Percentiles rank a stretch among this genome's conserved stretches.
Evolutionary conservation across 1,140 invertebrate genomes (phyloP).

Genomic region (Asobara japonica): DNA sequence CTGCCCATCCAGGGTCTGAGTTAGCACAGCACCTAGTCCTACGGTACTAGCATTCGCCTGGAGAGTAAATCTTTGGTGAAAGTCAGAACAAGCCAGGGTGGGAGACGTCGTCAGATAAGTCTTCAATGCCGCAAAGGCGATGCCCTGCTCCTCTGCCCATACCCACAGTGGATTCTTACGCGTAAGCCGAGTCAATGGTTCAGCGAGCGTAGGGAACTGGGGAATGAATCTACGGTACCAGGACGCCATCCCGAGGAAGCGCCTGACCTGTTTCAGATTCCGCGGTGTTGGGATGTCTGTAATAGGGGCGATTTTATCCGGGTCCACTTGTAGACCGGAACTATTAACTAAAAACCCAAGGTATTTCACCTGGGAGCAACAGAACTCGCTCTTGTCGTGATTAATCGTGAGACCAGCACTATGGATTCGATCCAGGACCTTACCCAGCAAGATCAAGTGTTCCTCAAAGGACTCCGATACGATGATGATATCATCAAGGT

Average conservation of each 20-base stretch:
- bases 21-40: constrained; percentile 45
- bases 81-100: constrained; percentile 35
- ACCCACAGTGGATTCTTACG: constrained; percentile 42
- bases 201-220: constrained; percentile 48
- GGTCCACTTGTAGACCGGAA: too few relatives aligned
- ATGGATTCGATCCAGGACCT: constrained; percentile 34
- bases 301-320: constrained; percentile 43
- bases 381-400: constrained; percentile 53
- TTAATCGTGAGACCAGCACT: constrained; percentile 43
- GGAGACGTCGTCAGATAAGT: constrained; percentile 34
- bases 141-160: constrained; percentile 31
- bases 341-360: constrained; percentile 53
- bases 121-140: constrained; percentile 36
- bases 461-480: constrained; percentile 50
- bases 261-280: constrained; percentile 54
- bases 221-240: constrained; percentile 57
- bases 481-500: constrained; percentile 53
- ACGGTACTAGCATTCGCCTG: constrained; percentile 37
- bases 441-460: constrained; percentile 44
- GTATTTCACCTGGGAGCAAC: constrained; percentile 47
- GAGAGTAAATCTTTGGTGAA: constrained; percentile 38
- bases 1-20: constrained; percentile 40
- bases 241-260: constrained; percentile 59
- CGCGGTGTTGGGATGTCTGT: constrained; percentile 40
- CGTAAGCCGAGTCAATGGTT: constrained; percentile 47